These are phyloP conservation scores for Drosophila meridiana DNA, from an alignment of 2,888 invertebrate species.

Conservation along the genomic window DNA sequence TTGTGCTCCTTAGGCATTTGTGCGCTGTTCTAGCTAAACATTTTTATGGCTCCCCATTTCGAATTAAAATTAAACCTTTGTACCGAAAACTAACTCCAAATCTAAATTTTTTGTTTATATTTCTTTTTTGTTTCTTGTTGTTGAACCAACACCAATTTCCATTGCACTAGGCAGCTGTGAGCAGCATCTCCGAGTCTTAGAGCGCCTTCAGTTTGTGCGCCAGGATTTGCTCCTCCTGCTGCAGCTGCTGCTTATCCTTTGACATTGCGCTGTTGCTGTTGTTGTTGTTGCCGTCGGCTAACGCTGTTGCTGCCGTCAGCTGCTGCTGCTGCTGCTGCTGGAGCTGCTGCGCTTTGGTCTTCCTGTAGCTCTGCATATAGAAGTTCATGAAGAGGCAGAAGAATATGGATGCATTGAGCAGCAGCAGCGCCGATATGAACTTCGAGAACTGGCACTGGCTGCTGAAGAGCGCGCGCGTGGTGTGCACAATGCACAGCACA, in stretches of 20 bases:
- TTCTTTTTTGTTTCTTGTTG: slow-evolving; percentile 8
- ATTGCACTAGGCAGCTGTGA: slow-evolving; percentile 46
- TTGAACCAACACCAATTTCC: slow-evolving; percentile 72
- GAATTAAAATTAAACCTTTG: slow-evolving; percentile 69
- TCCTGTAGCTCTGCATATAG: slow-evolving; percentile 93
- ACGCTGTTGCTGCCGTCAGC: slow-evolving; percentile 19
- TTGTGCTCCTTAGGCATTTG: slow-evolving; percentile 2
- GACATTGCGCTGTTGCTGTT: slow-evolving; percentile 50
- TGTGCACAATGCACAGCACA: slow-evolving; percentile 84
- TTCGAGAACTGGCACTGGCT: slow-evolving; percentile 85
- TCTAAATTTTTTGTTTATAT: slow-evolving; percentile 3
- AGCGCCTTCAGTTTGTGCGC: slow-evolving; percentile 73
- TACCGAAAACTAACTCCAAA: slow-evolving; percentile 70
- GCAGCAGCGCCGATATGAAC: slow-evolving; percentile 90
- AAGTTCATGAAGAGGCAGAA: slow-evolving; percentile 96
- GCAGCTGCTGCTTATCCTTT: slow-evolving; percentile 26
- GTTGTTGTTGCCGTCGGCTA: slow-evolving; percentile 66
- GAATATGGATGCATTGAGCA: slow-evolving; percentile 94
- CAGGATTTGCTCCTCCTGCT: slow-evolving; percentile 23
- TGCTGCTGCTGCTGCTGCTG: slow-evolving; percentile 40
- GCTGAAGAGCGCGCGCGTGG: slow-evolving; percentile 83
- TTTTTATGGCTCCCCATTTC: slow-evolving; percentile 67
- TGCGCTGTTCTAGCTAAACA: slow-evolving; percentile 39
- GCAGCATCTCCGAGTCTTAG: slow-evolving; percentile 49
- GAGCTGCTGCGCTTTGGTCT: slow-evolving; percentile 60